Base-by-base conservation (phyloP, 1,140 invertebrate species). In the Nixonia krombeini region DNA sequence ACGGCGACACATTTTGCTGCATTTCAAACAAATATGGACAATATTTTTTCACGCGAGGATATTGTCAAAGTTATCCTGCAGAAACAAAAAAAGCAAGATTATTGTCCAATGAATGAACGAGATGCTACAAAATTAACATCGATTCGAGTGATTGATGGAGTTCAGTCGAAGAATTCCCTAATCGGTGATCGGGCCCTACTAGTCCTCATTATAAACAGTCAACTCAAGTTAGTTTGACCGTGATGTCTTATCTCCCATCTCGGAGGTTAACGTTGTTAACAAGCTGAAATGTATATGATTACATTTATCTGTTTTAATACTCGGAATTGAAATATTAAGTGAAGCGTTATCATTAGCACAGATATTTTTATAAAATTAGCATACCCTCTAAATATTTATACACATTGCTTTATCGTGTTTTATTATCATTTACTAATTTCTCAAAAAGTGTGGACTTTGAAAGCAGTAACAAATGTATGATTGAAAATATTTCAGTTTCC, bases 271-370 rank as follows among this genome's bases (percentile, higher is more conserved):
- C 62, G 74, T 76, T 77, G 75, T 77, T 77, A 77, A 74, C 75
- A 77, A 77, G 75, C 74, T 69, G 72, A 76, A 76, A 72, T 74
- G 73, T 70, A 72, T 70, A 76, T 69, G 76, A 77, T 77, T 76
- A 77, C 75, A 77, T 74, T 76, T 65, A 75, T 77, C 74, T 74
- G 56, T 72, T 67, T 64, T 53, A 71, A 68, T 76, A 58, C 70
- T 35, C 9, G 16, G 25, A 35, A 35, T 21, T 10, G 12, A 44
- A n/a, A 29, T 12, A 52, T 40, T 41, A 15, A 52, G 10, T 42
- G 15, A 50, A 25, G 10, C 13, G 29, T 45, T 29, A 45, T 16
- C 21, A 35, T 13, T 1, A 35, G n/a, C 2, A 7, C 10, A 13
- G 10, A n/a, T 35, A n/a, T 35, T n/a, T 21, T 3, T 21, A 21